These are phyloP conservation scores for Sebastes nivosus DNA, from an alignment of 2,797 vertebrate species.

Conservation along the genomic window DNA sequence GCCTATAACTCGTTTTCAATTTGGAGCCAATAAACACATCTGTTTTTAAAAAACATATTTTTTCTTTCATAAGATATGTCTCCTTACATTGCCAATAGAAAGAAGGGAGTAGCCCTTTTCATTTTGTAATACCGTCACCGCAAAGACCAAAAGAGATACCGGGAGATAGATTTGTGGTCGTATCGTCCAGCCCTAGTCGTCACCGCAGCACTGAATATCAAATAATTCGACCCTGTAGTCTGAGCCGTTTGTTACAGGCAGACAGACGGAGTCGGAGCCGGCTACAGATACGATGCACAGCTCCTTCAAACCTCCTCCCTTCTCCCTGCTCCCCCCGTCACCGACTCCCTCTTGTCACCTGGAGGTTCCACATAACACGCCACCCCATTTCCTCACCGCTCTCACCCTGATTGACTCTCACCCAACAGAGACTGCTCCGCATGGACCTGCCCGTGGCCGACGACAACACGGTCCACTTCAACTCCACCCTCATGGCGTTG, in stretches of 20 bases:
- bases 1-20: too few relatives aligned
- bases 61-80: too few relatives aligned
- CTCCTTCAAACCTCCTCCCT: conserved; percentile 59
- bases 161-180: too few relatives aligned
- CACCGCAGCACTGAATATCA: background rate
- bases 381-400: conserved; percentile 54
- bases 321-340: conserved; percentile 75
- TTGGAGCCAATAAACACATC: too few relatives aligned
- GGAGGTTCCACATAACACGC: conserved; percentile 72
- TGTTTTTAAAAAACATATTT: too few relatives aligned
- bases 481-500: conserved; percentile 96
- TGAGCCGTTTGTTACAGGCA: conserved; percentile 12
- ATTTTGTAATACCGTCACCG: too few relatives aligned
- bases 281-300: conserved; percentile 80
- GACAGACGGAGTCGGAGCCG: conserved; percentile 69
- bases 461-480: conserved; percentile 96
- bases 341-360: conserved; percentile 85
- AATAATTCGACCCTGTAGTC: background rate
- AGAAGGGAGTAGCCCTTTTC: too few relatives aligned
- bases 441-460: conserved; percentile 96
- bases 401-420: conserved; percentile 68
- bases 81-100: too few relatives aligned
- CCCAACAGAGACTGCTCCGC: conserved; percentile 89
- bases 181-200: too few relatives aligned
- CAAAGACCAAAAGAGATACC: too few relatives aligned